Base-by-base conservation (phyloP, 2,888 invertebrate genomes). In the Dione vanillae region DNA sequence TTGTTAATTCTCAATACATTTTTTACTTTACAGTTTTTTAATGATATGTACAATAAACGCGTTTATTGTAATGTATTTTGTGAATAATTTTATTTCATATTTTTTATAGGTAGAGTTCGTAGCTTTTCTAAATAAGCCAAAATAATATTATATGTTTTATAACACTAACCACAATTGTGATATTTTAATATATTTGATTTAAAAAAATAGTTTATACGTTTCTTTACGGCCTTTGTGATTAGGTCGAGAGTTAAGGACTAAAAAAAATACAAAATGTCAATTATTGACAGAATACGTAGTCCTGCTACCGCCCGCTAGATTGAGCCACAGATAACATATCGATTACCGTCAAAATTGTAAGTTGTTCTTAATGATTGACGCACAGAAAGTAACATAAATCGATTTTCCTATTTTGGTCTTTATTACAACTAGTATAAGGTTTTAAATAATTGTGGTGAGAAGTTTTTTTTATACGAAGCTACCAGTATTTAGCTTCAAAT, bases 221-320 rank as follows among this genome's bases (percentile, higher is more conserved):
- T 19, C 1, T 49, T 49, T 49, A 10, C 19, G 19, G 19, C 19
- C n/a, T n/a, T n/a, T n/a, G 27, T 2, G 16, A 9, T 47, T 16
- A 47, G 8, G 12, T 52, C 12, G 40, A 27, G 27, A 20, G 40
- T 40, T 16, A 41, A 56, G 35, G 35, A 37, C 16, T 47, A 67
- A 40, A 65, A 47, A 67, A 52, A 37, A 62, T 14, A 19, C 3
- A 52, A 52, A 20, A 62, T 20, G 54, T 47, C 54, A 54, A 54
- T 54, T 40, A 69, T 61, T 67, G 68, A 69, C 62, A 62, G 62
- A 11, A 43, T 72, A 71, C 75, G 47, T 56, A 82, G 78, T 86
- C 76, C 76, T 74, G 85, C 90, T 90, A 89, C 87, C 83, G 83
- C 72, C 84, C 85, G 82, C 80, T 83, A 90, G 90, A 89, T 91